These are phyloP conservation scores for Gasterosteus aculeatus DNA, from an alignment of 2,113 vertebrate genomes.

Conservation along the genomic window DNA sequence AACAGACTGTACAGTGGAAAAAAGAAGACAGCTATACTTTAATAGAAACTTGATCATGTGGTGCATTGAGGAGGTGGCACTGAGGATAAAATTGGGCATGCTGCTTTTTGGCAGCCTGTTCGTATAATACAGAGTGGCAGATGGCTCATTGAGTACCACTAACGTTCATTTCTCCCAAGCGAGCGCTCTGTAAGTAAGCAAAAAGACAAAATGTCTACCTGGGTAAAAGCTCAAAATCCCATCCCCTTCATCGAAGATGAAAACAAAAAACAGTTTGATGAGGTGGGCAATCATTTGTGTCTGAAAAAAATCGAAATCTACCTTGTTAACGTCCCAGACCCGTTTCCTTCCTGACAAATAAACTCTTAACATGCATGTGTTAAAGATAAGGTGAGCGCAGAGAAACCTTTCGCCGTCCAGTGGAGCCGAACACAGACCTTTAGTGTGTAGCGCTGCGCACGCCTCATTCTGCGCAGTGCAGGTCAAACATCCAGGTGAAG, in stretches of 20 bases:
- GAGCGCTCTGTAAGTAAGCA: conserved; percentile 29
- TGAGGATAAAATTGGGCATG: conserved; percentile 53
- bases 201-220: conserved; percentile 21
- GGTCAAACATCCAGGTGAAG: not conserved
- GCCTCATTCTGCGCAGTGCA: not conserved
- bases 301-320: not conserved
- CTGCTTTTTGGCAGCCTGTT: conserved; percentile 55
- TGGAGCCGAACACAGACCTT: not conserved
- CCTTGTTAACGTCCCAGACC: not conserved
- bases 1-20: not conserved
- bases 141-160: conserved; percentile 61
- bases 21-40: conserved; percentile 10
- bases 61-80: conserved; percentile 38
- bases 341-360: not conserved
- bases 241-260: not conserved
- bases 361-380: not conserved
- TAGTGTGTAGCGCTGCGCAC: not conserved
- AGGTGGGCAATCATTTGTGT: not conserved
- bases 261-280: not conserved
- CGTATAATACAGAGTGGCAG: conserved; percentile 52
- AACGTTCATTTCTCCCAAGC: conserved; percentile 46
- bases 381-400: not conserved
- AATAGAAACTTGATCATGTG: conserved; percentile 43
- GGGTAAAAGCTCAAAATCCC: not conserved
- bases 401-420: not conserved